Evolutionary conservation across 2,797 vertebrate genomes (phyloP).

Genomic region (Bovichtus diacanthus): DNA sequence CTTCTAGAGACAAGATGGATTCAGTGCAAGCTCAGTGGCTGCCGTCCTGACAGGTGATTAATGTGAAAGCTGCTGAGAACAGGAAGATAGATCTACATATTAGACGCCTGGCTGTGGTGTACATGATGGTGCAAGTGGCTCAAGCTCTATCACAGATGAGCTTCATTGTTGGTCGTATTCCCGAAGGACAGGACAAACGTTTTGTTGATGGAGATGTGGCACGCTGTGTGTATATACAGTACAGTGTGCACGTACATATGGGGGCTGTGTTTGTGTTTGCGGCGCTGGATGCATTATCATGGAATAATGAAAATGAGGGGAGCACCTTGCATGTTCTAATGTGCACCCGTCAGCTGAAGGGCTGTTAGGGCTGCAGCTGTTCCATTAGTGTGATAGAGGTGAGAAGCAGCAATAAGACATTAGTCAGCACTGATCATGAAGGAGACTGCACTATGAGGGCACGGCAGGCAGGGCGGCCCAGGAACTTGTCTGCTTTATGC

Average conservation of each 20-base stretch:
- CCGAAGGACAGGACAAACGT: conserved; percentile 71
- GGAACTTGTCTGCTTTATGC: neutral
- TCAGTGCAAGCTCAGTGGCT: conserved; percentile 43
- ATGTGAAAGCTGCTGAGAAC: conserved; percentile 69
- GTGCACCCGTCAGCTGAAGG: conserved; percentile 72
- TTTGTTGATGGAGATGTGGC: conserved; percentile 33
- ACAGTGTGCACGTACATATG: neutral
- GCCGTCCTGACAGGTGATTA: conserved; percentile 65
- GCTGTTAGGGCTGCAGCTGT: conserved; percentile 64
- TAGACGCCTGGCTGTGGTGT: conserved; percentile 43
- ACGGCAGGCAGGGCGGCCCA: neutral
- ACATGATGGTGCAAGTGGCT: conserved; percentile 49
- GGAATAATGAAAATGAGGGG: conserved; percentile 66
- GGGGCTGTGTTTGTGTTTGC: conserved; percentile 15
- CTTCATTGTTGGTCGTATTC: conserved; percentile 42
- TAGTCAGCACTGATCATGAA: conserved; percentile 58
- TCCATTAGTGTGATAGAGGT: conserved; percentile 75
- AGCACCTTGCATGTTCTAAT: conserved; percentile 70
- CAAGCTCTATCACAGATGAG: conserved; percentile 44
- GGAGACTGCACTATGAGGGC: conserved; percentile 29
- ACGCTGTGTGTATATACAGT: neutral
- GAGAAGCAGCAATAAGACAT: conserved; percentile 53
- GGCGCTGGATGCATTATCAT: conserved; percentile 49
- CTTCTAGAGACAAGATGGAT: conserved; percentile 52
- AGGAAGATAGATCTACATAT: conserved; percentile 74